These are phyloP conservation scores for Synergus umbraculus DNA, from an alignment of 2,888 invertebrate genomes.

Conservation along the genomic window DNA sequence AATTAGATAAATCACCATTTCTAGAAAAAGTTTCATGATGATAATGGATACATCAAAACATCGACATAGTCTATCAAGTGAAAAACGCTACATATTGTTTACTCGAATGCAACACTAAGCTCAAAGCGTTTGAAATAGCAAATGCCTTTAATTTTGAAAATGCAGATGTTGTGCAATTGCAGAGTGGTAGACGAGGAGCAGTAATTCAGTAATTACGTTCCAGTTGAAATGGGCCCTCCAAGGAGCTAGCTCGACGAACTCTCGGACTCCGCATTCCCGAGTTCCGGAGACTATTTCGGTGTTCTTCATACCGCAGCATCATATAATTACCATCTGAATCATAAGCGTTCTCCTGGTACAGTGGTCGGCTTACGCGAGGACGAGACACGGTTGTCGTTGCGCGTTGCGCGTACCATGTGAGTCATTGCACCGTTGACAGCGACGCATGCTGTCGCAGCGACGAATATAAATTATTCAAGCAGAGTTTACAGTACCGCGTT, in stretches of 20 bases:
- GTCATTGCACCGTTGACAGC: slow-evolving; percentile 66
- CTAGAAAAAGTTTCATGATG: not conserved
- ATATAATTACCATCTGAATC: slow-evolving; percentile 62
- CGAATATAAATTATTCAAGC: slow-evolving; percentile 44
- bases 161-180: slow-evolving; percentile 14
- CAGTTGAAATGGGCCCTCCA: slow-evolving; percentile 7
- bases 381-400: slow-evolving; percentile 27
- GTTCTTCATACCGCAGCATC: slow-evolving; percentile 21
- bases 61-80: too few species aligned
- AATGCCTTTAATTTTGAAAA: slow-evolving; percentile 25
- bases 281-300: slow-evolving; percentile 54
- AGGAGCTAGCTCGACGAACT: slow-evolving; percentile 1
- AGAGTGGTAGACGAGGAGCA: not conserved
- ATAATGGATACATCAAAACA: not conserved
- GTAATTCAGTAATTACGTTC: slow-evolving; percentile 27
- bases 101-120: too few species aligned
- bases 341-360: slow-evolving; percentile 53
- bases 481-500: slow-evolving; percentile 17
- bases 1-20: not conserved
- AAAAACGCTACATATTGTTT: too few species aligned
- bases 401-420: slow-evolving; percentile 49
- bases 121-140: not conserved
- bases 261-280: slow-evolving; percentile 45
- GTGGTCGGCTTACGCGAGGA: slow-evolving; percentile 44
- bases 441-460: slow-evolving; percentile 48